phyloP scores from a whole-genome alignment of 2,113 vertebrate genomes.

The Muntiacus muntjak region DNA sequence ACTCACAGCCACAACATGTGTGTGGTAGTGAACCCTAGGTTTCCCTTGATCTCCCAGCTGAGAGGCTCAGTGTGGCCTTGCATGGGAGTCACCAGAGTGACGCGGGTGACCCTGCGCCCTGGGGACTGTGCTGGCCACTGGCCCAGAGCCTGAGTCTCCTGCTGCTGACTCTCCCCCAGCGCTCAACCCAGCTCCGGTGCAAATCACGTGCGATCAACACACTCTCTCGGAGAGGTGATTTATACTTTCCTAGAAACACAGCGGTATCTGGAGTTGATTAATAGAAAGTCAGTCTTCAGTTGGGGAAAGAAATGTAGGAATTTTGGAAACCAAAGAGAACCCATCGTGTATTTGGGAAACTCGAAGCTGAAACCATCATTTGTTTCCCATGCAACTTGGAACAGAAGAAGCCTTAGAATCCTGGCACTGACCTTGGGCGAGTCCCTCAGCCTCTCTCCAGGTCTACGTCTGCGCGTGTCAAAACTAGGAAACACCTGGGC shows the following conservation, averaged over 20 bases:
- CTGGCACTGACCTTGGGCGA: fast-evolving
- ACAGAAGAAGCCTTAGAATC: no score
- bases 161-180: fast-evolving
- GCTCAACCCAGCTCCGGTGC: background rate
- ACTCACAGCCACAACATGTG: fast-evolving
- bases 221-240: background rate
- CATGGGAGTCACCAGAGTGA: background rate
- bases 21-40: no score
- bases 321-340: background rate
- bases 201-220: background rate
- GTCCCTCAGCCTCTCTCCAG: fast-evolving
- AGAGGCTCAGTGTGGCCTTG: background rate
- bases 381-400: fast-evolving
- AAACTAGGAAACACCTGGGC: fast-evolving
- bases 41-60: background rate
- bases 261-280: background rate
- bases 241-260: background rate
- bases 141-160: background rate
- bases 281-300: background rate
- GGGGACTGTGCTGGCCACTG: fast-evolving
- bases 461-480: background rate
- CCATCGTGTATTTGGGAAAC: fast-evolving
- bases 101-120: fast-evolving
- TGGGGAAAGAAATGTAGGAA: background rate
- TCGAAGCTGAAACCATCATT: fast-evolving